Evolutionary conservation across 2,888 invertebrate genomes (phyloP), one percentile per base, ranked within the genome.

Genomic region (Magallana nippona): DNA sequence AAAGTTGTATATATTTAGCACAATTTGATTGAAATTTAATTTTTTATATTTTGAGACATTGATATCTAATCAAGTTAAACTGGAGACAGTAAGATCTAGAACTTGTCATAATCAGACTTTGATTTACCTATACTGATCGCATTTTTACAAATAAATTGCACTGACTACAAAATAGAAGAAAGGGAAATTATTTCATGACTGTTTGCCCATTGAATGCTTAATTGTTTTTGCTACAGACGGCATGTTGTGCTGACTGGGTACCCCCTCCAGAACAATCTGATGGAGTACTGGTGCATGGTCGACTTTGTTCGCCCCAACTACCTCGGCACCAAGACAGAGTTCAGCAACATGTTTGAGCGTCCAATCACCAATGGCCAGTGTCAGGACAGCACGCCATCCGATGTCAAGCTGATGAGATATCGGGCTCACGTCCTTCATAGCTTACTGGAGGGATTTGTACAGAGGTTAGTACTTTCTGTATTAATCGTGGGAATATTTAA

Each of bases 341-440:
- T 99, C 94, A 97, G 97, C 92, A 98, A 99, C 94, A 99, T 99
- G 98, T 99, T 99, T 94, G 99, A 99, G 93, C 95, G 98, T 17
- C 99, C 99, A 0, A 99, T 99, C 90, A 98, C 98, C 94, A 99
- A 99, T 94, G 99, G 99, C 0, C 99, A 99, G 94, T 99, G 99
- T 94, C 97, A 98, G 60, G 99, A 99, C 94, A 98, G 98, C 22
- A 99, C 99, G 0, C 97, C 97, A 0, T 96, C 97, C 90, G 99
- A 99, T 93, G 97, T 98, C 86, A 96, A 98, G 90, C 95, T 99
- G 15, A 99, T 99, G 98, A 95, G 98, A 82, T 98, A 98, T 92
- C 95, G 99, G 83, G 98, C 99, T 0, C 99, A 99, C 93, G 99
- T 99, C 0, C 95, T 99, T 81, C 98, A 99, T 94, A 98, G 98